Evolutionary conservation across 2,797 vertebrate genomes (phyloP).

Genomic region (Squalus acanthias): DNA sequence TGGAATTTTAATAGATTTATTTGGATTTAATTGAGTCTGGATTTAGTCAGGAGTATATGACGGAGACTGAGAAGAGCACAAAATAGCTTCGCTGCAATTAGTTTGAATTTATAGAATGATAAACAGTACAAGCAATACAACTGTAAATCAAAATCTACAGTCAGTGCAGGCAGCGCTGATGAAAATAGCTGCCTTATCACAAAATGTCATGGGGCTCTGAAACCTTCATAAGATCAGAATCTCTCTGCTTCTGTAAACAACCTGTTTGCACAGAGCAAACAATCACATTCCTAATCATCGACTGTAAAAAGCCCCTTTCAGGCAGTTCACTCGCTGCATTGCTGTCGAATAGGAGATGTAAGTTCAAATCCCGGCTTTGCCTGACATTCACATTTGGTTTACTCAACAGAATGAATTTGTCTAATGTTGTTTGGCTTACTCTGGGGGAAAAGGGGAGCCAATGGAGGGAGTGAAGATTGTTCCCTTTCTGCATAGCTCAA

Average conservation of each 20-base stretch:
- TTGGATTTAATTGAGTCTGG: conserved; percentile 29
- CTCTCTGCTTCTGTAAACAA: background rate
- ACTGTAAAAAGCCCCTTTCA: background rate
- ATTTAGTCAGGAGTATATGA: background rate
- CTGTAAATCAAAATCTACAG: background rate
- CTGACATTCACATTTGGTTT: background rate
- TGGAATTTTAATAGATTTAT: background rate
- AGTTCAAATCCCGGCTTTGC: background rate
- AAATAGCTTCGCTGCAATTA: conserved; percentile 17
- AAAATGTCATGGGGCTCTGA: background rate
- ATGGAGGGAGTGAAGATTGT: background rate
- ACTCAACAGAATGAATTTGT: background rate
- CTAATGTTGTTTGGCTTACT: background rate
- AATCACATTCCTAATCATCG: background rate
- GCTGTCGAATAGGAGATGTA: background rate
- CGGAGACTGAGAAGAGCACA: background rate
- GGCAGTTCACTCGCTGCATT: background rate
- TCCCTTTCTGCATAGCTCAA: background rate
- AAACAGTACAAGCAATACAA: background rate
- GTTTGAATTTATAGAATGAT: background rate
- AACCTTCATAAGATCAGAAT: background rate
- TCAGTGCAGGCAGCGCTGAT: background rate
- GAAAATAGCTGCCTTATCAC: background rate
- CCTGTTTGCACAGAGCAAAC: background rate
- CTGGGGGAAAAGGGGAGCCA: background rate